Conservation (phyloP, 2,888 invertebrate species). For the Orchesella flavescens region DNA sequence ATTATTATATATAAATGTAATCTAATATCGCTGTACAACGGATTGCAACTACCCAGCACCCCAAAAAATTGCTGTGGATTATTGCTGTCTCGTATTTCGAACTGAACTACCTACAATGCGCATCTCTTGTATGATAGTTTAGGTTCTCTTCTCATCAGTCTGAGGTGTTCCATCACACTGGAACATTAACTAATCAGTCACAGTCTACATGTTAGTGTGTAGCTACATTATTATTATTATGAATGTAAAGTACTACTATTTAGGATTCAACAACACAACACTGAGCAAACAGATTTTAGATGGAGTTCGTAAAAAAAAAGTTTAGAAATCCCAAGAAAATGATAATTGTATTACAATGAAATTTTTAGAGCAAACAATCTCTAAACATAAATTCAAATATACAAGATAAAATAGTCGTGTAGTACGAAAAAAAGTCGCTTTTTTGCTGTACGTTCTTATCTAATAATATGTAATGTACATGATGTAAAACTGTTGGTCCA, state of each 20-base stretch:
- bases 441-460: constrained; percentile 3
- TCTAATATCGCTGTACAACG: constrained; percentile 32
- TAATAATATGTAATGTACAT: constrained; percentile 37
- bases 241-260: constrained; percentile 30
- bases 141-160: constrained; percentile 59
- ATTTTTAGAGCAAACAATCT: constrained; percentile 4
- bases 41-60: constrained; percentile 3
- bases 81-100: constrained; percentile 53
- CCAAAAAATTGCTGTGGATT: constrained; percentile 18
- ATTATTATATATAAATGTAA: not conserved
- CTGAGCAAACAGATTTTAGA: constrained; percentile 30
- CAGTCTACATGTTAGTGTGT: constrained; percentile 34
- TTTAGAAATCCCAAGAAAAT: constrained; percentile 38
- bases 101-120: constrained; percentile 54
- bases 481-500: constrained; percentile 48
- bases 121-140: constrained; percentile 51
- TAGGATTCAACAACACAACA: constrained; percentile 24
- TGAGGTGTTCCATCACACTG: constrained; percentile 53
- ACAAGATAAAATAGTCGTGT: constrained; percentile 28
- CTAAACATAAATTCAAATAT: constrained; percentile 18
- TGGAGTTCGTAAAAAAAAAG: constrained; percentile 15
- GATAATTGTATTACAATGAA: not conserved
- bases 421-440: constrained; percentile 41
- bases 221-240: constrained; percentile 3
- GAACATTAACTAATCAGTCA: constrained; percentile 57